A percentile compares a stretch with the other conserved stretches of the same genome.
These are phyloP conservation scores for Empidonax alnorum DNA, from an alignment of 2,113 vertebrate species.

Conservation along the genomic window DNA sequence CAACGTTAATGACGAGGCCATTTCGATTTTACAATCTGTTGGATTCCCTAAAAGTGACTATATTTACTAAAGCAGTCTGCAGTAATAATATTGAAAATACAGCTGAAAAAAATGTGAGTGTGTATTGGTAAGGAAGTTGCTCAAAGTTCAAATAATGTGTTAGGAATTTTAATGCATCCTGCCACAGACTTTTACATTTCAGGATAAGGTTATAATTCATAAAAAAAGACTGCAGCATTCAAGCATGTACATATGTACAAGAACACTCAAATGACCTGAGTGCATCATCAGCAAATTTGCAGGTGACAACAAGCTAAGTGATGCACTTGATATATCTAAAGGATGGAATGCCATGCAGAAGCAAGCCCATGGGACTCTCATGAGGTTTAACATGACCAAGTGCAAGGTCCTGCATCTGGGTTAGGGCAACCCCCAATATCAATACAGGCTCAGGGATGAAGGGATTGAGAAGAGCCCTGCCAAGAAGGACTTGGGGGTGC, in stretches of 20 bases:
- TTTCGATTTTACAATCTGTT: conserved; percentile 11
- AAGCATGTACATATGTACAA: not conserved
- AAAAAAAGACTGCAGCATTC: not conserved
- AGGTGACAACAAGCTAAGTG: not conserved
- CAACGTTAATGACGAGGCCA: not conserved
- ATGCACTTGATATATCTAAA: not conserved
- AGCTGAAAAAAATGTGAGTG: not conserved
- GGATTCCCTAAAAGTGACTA: not conserved
- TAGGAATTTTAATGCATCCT: not conserved
- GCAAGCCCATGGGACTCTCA: not conserved
- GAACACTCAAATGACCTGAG: not conserved
- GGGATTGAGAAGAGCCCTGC: not conserved
- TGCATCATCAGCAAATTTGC: not conserved
- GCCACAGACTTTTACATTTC: not conserved
- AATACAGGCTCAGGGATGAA: not conserved
- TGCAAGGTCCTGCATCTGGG: not conserved
- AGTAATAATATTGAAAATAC: not conserved
- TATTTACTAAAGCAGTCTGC: not conserved
- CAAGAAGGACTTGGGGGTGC: not conserved
- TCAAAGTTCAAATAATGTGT: not conserved
- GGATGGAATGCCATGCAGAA: not conserved
- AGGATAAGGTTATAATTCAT: not conserved
- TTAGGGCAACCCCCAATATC: not conserved
- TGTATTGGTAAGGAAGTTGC: not conserved
- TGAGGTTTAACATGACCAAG: not conserved